Base-by-base conservation (phyloP, 1,140 invertebrate genomes). In the Armadillidium nasatum region DNA sequence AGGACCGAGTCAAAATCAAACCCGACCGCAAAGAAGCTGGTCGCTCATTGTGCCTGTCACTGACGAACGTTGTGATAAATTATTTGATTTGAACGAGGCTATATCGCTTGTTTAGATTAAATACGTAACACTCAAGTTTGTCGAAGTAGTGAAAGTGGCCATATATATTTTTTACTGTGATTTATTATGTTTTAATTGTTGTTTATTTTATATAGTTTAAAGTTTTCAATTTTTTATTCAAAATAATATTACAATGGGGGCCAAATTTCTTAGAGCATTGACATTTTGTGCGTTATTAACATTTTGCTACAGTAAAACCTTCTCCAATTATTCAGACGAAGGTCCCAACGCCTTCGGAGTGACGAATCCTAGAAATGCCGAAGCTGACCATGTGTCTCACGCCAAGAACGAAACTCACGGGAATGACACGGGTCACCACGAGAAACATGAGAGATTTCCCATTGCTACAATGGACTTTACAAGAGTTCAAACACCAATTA, bases 401-500 rank as follows among this genome's bases (percentile, higher is more conserved):
- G 50, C 1, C 4, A 1, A 13, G 11, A 60, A 60, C 50, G 50
- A 7, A 13, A 60, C 50, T 15, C 11, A 15, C 7, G 50, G 50
- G 50, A 60, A 60, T 60, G 50, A 60, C 1, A 60, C 50, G 7
- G 50, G 50, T 7, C 2, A 60, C 7, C 11, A 60, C 7, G 74
- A 54, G 15, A 60, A 76, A 43, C 82, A 85, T 33, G 85, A 87
- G 71, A 82, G 89, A 71, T 91, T 92, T 83, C 90, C 91, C 43
- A 89, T 97, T 66, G 89, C 91, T 19, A 89, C 88, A 15, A 91
- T 95, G 77, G 93, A 96, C 79, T 96, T 96, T 84, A 89, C 89
- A 76, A 86, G 93, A 43, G 94, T 97, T 0, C 92, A 95, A 85
- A 93, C 93, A 4, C 94, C 95, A 0, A 96, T 96, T 84, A 90